Percentiles rank a stretch among this genome's conserved stretches.
These are phyloP conservation scores for Ericerus pela DNA, from an alignment of 1,140 invertebrate genomes.

Conservation along the genomic window DNA sequence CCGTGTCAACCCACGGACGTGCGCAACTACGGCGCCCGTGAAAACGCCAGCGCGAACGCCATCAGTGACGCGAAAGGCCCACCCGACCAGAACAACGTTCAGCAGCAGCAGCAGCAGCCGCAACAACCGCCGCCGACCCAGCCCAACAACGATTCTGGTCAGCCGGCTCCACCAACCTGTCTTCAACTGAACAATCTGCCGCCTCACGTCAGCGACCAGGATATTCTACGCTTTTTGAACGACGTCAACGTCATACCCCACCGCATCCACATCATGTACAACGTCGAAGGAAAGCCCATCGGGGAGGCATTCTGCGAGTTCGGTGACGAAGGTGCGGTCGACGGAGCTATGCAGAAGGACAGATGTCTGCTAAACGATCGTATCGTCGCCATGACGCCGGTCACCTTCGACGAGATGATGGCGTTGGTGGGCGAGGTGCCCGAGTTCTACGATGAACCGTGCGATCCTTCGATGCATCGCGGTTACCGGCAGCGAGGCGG, in stretches of 20 bases:
- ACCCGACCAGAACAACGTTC: not conserved
- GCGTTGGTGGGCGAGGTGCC: slow-evolving; percentile 28
- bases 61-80: not conserved
- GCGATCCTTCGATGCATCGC: not conserved
- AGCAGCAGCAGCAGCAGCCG: not conserved
- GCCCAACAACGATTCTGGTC: not conserved
- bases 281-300: slow-evolving; percentile 46
- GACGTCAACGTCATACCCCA: slow-evolving; percentile 56
- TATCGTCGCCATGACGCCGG: slow-evolving; percentile 45
- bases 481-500: not conserved
- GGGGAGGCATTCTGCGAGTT: slow-evolving; percentile 82
- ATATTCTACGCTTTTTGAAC: slow-evolving; percentile 64
- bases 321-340: slow-evolving; percentile 45
- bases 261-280: slow-evolving; percentile 61
- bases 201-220: slow-evolving; percentile 50
- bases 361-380: slow-evolving; percentile 46
- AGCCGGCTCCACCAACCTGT: not conserved
- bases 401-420: slow-evolving; percentile 45
- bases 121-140: not conserved
- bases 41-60: not conserved
- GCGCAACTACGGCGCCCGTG: not conserved
- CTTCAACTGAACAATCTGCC: slow-evolving; percentile 47
- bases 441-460: not conserved
- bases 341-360: slow-evolving; percentile 45
- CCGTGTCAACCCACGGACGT: not conserved